phyloP scores from a whole-genome alignment of 2,888 invertebrate species.

The Vesta saturnalis region DNA sequence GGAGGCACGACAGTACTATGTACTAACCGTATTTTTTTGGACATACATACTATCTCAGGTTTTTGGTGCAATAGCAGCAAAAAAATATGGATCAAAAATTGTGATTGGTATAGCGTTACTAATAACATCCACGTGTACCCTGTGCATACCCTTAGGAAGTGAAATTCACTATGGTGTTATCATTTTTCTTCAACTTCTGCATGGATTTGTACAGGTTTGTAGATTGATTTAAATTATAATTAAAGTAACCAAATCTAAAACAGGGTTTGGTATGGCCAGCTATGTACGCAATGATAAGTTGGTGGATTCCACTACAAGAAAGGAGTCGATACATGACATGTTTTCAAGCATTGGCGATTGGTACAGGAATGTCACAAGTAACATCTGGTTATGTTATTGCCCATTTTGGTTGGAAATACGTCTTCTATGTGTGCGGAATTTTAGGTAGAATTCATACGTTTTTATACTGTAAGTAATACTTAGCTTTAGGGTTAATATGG shows the following conservation, averaged over 20 bases:
- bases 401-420: neutral
- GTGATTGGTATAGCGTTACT: neutral
- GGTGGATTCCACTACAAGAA: neutral
- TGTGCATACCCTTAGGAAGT: neutral
- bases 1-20: neutral
- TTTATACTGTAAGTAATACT: neutral
- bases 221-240: neutral
- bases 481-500: neutral
- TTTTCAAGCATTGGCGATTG: neutral
- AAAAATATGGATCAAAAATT: neutral
- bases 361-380: neutral
- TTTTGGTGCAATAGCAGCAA: neutral
- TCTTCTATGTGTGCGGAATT: neutral
- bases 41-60: neutral
- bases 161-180: neutral
- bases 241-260: neutral
- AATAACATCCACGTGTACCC: neutral
- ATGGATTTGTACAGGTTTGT: neutral
- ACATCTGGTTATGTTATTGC: neutral
- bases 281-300: neutral
- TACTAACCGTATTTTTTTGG: neutral
- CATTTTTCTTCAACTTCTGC: neutral
- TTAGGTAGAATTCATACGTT: neutral
- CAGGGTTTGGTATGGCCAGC: neutral
- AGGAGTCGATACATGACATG: neutral